Evolutionary conservation across 2,888 invertebrate species (phyloP), one percentile per base, ranked within the genome.

Genomic region (Andrena bucephala): DNA sequence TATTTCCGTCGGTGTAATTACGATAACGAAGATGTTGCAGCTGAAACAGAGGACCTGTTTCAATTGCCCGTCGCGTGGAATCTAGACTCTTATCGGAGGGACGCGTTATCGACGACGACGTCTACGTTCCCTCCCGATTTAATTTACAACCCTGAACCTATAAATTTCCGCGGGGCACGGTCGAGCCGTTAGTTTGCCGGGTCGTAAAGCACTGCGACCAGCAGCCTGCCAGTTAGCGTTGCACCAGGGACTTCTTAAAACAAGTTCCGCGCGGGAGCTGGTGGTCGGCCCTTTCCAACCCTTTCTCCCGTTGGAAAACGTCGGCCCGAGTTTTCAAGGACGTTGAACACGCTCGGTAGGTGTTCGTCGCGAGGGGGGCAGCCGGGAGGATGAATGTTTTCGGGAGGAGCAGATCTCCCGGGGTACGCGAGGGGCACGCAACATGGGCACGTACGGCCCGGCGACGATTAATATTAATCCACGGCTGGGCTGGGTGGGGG

Each of bases 401-500:
- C 72, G 77, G 77, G 77, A 79, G 72, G 59, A 86, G 79, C 81
- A 83, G 83, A 84, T 84, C 84, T 83, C 81, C 65, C 75, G 68
- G 75, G 76, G 63, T 74, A 74, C 57, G 31, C 36, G 67, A 69
- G 52, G 69, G 42, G 59, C 76, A 73, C 66, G 85, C 77, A 83
- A 87, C 85, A 77, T 57, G 76, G 69, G 76, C 85, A 80, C 83
- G 81, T 73, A 84, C 88, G 83, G 27, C 29, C 57, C 69, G 10
- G 77, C 63, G 75, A 77, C 87, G 89, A 92, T 92, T 91, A 91
- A 92, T 92, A 92, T 92, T 92, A 91, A 92, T 92, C 83, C 87
- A 63, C 63, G 54, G 29, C 5, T 1, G 8, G 10, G 52, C 27
- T 2, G 29, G 16, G 42, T 42, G 13, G 48, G 66, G 81, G 60